Base-by-base conservation (phyloP, 1,140 invertebrate species). In the Cyclina sinensis region DNA sequence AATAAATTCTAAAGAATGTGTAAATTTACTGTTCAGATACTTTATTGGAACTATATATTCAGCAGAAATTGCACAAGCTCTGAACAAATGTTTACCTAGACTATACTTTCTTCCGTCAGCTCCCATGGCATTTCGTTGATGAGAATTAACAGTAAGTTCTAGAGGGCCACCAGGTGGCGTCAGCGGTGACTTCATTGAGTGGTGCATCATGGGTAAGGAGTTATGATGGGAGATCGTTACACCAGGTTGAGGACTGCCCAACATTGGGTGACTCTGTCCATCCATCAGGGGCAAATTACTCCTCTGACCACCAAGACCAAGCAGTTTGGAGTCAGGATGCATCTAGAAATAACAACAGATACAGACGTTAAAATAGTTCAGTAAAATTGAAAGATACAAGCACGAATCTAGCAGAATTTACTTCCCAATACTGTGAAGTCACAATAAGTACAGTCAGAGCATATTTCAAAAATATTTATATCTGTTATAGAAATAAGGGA, bases 321-420 rank as follows among this genome's bases (percentile, higher is more conserved):
- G 57, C 2, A 86, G 51, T 74, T 86, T 86, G 14, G 84, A 86
- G 51, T 86, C 84, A 24, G 84, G 84, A 78, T 86, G 84, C 84
- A 86, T 86, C 84, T 86, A 57, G 43, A 86, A 85, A n/a, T n/a
- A n/a, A n/a, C n/a, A n/a, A n/a, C n/a, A n/a, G n/a, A n/a, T n/a
- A n/a, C n/a, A n/a, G n/a, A n/a, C n/a, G n/a, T n/a, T n/a, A n/a
- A n/a, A n/a, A n/a, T n/a, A n/a, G n/a, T n/a, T n/a, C n/a, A n/a
- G n/a, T n/a, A n/a, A n/a, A n/a, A n/a, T n/a, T n/a, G n/a, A n/a
- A n/a, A n/a, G n/a, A n/a, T n/a, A n/a, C n/a, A n/a, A n/a, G n/a
- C n/a, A n/a, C n/a, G n/a, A n/a, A n/a, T n/a, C n/a, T n/a, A n/a
- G n/a, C n/a, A n/a, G n/a, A n/a, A n/a, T n/a, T n/a, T n/a, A n/a